Base-by-base conservation (phyloP, 2,888 invertebrate species). In the Clanis bilineata region DNA sequence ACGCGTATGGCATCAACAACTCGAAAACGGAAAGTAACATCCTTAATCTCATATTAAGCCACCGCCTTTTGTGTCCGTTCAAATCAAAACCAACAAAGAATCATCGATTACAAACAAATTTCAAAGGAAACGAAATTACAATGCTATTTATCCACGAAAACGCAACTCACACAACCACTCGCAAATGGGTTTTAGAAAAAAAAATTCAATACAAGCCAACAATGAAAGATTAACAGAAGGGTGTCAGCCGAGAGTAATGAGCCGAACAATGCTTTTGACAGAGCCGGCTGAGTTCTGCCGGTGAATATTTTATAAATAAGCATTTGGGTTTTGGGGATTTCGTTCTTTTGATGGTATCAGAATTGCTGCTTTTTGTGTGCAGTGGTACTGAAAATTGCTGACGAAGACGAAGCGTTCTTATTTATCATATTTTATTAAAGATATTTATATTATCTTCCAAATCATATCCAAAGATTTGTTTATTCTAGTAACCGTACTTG, bases 211-310 rank as follows among this genome's bases (percentile, higher is more conserved):
- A 81, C 73, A 78, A 74, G 74, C 74, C 80, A 76, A 85, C 86
- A 86, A 85, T 86, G 82, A 86, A 86, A 85, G 86, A 87, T 87
- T 85, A 87, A 86, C 85, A 79, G 73, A 73, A 51, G 73, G 73
- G 79, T 80, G 81, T 80, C 78, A 74, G 76, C 73, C 69, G 77
- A 87, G 87, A 88, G 85, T 86, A 85, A 88, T 88, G 86, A 86
- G 83, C 78, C 74, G 74, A 80, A 80, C 81, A 85, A 85, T 84
- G 86, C 80, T 77, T 85, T 85, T 86, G 88, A 88, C 88, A 86
- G 83, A 72, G 70, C 57, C 69, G 63, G 71, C 76, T 77, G 75
- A 72, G 64, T 72, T 63, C 66, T 68, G 76, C 76, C 70, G 79
- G 83, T 88, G 85, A 88, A 88, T 88, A 85, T 83, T 86, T 86